Percentiles rank a stretch among this genome's conserved stretches.
These are phyloP conservation scores for Rhodinocichla rosea DNA, from an alignment of 2,113 vertebrate species.

Conservation along the genomic window DNA sequence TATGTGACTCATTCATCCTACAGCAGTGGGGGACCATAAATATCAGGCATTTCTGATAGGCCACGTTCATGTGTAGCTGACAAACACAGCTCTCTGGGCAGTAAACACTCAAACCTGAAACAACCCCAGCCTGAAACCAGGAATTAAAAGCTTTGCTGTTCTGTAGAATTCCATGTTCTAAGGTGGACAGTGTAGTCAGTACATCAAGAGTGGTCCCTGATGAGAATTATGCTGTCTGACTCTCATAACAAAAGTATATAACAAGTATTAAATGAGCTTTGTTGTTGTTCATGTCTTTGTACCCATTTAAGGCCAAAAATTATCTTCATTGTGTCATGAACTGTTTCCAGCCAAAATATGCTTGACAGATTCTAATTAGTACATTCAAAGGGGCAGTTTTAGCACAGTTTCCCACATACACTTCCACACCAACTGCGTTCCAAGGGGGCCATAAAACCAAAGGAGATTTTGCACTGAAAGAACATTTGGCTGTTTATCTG, in stretches of 20 bases:
- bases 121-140: background rate
- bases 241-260: background rate
- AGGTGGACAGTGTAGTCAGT: background rate
- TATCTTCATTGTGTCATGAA: background rate
- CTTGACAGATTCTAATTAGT: conserved; percentile 22
- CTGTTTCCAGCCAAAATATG: background rate
- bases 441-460: background rate
- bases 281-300: background rate
- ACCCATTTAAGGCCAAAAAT: background rate
- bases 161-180: background rate
- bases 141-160: background rate
- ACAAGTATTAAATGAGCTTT: background rate
- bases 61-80: background rate
- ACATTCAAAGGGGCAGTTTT: background rate
- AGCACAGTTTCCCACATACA: background rate
- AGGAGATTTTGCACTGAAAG: background rate
- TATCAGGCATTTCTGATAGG: conserved; percentile 6
- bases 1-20: conserved; percentile 61
- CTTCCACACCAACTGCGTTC: background rate
- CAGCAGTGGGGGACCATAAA: conserved; percentile 35
- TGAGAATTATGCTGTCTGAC: background rate
- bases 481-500: background rate
- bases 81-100: background rate
- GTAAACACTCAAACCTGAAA: background rate
- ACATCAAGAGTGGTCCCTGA: background rate